A percentile compares a stretch with the other conserved stretches of the same genome.
Conservation (phyloP, 2,888 invertebrate species). For the Scaptomyza tumidula region DNA sequence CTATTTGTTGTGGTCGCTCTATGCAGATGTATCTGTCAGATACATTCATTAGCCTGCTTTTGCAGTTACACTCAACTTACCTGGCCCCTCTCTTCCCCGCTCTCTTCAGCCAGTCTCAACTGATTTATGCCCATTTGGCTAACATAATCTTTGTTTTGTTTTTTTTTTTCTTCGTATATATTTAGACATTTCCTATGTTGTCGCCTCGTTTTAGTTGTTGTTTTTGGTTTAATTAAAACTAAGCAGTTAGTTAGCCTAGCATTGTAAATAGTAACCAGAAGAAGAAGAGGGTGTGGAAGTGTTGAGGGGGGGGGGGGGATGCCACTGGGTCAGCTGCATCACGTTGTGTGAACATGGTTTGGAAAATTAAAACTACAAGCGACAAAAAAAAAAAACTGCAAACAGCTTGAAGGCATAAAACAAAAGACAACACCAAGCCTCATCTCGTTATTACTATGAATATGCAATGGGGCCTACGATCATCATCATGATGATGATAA, state of each 20-base stretch:
- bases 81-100: background rate
- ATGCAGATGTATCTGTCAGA: conserved; percentile 76
- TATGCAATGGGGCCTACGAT: conserved; percentile 60
- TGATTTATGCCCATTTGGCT: conserved; percentile 67
- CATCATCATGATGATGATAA: conserved; percentile 4
- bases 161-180: conserved; percentile 1
- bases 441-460: conserved; percentile 69
- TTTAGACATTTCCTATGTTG: conserved; percentile 74
- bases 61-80: conserved; percentile 46
- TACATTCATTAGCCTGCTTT: conserved; percentile 78
- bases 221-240: conserved; percentile 72
- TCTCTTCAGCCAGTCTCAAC: background rate
- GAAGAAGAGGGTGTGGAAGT: too few species aligned
- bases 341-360: conserved; percentile 59
- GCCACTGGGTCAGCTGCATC: conserved; percentile 52
- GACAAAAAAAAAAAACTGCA: background rate
- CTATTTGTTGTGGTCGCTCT: conserved; percentile 75
- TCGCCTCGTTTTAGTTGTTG: conserved; percentile 51
- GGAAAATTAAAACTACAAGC: conserved; percentile 54
- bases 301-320: background rate
- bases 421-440: background rate
- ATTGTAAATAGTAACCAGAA: background rate
- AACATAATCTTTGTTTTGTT: conserved; percentile 49
- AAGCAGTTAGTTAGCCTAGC: conserved; percentile 60
- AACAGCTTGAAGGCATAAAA: conserved; percentile 7